These are phyloP conservation scores for Pinna nobilis DNA, from an alignment of 1,140 invertebrate species.

Conservation along the genomic window DNA sequence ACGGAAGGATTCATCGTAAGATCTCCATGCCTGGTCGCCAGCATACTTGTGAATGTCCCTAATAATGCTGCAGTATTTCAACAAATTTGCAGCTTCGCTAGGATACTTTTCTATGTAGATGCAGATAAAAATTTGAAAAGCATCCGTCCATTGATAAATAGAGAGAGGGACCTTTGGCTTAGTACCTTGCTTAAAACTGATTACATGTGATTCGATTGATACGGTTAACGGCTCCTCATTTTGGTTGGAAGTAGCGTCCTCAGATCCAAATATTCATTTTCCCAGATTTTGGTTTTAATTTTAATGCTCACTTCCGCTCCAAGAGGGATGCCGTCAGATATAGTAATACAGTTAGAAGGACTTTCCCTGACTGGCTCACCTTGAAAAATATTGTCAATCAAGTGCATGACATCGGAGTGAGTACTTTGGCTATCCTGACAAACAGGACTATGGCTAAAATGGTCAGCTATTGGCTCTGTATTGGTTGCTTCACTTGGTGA, in stretches of 20 bases:
- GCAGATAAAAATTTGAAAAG: constrained; percentile 17
- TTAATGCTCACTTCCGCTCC: constrained; percentile 1
- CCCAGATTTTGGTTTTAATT: constrained; percentile 21
- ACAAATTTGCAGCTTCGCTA: neutral
- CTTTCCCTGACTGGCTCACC: too few species aligned
- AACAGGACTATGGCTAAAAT: too few species aligned
- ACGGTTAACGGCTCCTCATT: constrained; percentile 5
- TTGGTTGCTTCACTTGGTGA: too few species aligned
- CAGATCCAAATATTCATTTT: constrained; percentile 10
- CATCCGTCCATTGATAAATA: constrained; percentile 11
- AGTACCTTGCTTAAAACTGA: constrained; percentile 1
- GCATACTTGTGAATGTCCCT: neutral
- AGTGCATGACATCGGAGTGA: too few species aligned
- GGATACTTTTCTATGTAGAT: constrained; percentile 33
- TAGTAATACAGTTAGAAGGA: neutral
- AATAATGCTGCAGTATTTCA: constrained; percentile 14
- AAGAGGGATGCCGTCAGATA: constrained; percentile 9
- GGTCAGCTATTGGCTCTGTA: too few species aligned
- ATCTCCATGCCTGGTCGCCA: constrained; percentile 16
- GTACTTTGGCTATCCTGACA: too few species aligned
- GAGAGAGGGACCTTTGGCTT: constrained; percentile 10
- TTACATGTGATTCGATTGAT: neutral
- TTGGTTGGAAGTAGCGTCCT: neutral
- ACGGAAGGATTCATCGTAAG: constrained; percentile 27
- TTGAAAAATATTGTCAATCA: too few species aligned